These are phyloP conservation scores for Aix galericulata DNA, from an alignment of 2,113 vertebrate genomes.

Conservation along the genomic window DNA sequence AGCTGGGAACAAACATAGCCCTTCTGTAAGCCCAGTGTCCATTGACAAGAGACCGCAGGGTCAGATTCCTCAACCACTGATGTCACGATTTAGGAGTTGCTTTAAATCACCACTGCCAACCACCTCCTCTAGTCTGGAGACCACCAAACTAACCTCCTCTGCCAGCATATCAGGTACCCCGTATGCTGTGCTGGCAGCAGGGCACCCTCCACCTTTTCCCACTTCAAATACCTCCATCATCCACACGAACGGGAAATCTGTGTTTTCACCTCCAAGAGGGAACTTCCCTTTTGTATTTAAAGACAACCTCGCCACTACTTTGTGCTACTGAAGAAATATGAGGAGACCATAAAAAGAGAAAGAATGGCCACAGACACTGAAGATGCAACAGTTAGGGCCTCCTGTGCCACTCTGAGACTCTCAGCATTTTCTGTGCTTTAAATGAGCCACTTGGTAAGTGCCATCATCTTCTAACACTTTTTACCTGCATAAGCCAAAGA, in stretches of 20 bases:
- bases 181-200: not conserved
- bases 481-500: not conserved
- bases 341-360: not conserved
- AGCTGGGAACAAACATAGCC: not conserved
- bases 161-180: not conserved
- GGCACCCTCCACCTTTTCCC: not conserved
- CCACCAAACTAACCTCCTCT: not conserved
- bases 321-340: not conserved
- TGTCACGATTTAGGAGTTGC: not conserved
- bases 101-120: not conserved
- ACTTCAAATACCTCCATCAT: rapidly evolving
- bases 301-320: not conserved
- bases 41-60: not conserved
- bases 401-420: not conserved
- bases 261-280: not conserved
- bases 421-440: not conserved
- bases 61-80: not conserved
- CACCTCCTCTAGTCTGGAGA: not conserved
- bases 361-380: not conserved
- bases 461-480: not conserved
- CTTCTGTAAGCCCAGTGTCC: not conserved
- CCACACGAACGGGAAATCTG: not conserved
- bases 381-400: not conserved
- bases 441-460: not conserved
- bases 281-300: not conserved